Evolutionary conservation across 2,797 vertebrate genomes (phyloP), one percentile per base, ranked within the genome.

Genomic region (Ataeniobius toweri): DNA sequence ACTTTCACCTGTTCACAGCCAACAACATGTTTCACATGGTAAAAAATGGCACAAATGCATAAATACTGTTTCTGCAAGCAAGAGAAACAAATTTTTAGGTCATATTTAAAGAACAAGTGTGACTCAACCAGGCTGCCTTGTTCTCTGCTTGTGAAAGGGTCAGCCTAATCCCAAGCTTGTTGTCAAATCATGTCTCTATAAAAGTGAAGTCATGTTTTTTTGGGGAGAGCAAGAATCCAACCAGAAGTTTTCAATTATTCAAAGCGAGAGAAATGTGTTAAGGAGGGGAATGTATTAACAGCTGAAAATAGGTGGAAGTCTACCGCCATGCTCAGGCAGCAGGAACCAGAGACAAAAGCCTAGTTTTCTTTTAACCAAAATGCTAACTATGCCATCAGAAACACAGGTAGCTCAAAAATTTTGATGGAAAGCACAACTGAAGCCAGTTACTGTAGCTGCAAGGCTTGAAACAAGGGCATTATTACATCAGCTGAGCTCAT

Each of bases 131-230:
- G 80, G 77, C 69, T 51, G 77, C 80, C 81, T 82, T 88, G 83
- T 87, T 85, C 83, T 80, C 6, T 0, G 10, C 81, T 80, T 48
- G 75, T 75, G 81, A 74, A 79, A 80, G 73, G 73, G 73, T 79
- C 77, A 1, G 16, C 72, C 73, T 84, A 86, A 87, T 89, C 88
- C 85, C 89, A 76, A 77, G 71, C 80, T 85, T 90, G 89, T 89
- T 91, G 90, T 89, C 80, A 70, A 91, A 81, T 87, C 77, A 53
- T 90, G 90, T 91, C 81, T 71, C 77, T 67, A 74, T 93, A 93
- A 93, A 93, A 93, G 92, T 88, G 88, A 93, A 93, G 77, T 89
- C 68, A 6, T 94, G 90, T 93, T 83, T 87, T 88, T 71, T 75
- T 5, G 59, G 85, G 80, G 58, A 74, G 73, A 83, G 87, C 74